phyloP scores from a whole-genome alignment of 2,113 vertebrate genomes.

The Cyrtonyx montezumae region DNA sequence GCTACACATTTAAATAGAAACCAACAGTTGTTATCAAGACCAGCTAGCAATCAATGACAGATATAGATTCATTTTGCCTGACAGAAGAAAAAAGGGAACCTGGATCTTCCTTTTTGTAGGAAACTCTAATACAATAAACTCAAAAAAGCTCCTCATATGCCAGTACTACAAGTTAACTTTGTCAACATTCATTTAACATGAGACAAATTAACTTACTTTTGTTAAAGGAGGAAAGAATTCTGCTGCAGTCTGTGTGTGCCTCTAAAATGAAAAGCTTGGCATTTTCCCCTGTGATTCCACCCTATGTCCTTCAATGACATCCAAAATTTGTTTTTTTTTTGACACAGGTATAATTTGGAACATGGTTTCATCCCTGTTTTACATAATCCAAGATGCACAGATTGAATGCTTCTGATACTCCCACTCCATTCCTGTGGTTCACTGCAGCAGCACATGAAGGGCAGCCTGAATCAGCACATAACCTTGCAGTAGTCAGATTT shows the following conservation, averaged over 20 bases:
- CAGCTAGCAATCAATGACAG: conserved; percentile 12
- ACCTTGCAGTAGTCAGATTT: neutral
- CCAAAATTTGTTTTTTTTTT: conserved; percentile 33
- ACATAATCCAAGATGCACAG: neutral
- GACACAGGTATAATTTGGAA: neutral
- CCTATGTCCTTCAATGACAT: neutral
- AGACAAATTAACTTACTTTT: conserved; percentile 47
- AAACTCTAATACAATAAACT: conserved; percentile 6
- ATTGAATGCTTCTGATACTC: neutral
- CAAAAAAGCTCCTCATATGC: neutral
- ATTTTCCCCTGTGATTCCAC: conserved; percentile 29
- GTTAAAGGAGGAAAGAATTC: conserved; percentile 24
- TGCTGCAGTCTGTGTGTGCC: neutral
- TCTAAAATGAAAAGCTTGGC: neutral
- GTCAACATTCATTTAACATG: conserved; percentile 3
- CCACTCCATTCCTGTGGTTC: neutral
- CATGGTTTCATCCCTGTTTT: conserved; percentile 16
- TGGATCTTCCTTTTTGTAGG: conserved; percentile 7
- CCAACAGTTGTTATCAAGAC: neutral
- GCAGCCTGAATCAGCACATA: neutral
- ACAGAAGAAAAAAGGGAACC: conserved; percentile 31
- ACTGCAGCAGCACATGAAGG: neutral
- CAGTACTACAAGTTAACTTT: neutral
- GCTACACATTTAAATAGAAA: neutral
- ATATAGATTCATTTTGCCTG: conserved; percentile 12